Conservation (phyloP, 2,113 vertebrate species). For the Hippopotamus amphibius region DNA sequence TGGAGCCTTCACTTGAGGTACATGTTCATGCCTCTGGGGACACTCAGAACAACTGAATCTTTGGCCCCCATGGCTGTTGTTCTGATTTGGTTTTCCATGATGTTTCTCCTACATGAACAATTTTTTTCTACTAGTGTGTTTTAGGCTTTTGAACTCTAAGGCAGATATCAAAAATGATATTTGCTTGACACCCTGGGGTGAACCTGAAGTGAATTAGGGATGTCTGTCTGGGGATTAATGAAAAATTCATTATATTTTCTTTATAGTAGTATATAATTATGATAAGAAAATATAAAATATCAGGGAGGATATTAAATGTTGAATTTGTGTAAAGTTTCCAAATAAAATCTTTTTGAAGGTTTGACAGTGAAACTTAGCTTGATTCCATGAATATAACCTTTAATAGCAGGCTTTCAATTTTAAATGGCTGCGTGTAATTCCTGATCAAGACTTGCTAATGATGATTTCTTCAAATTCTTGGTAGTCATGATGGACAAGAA, state of each 20-base stretch:
- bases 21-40: neutral
- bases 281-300: slow-evolving; percentile 27
- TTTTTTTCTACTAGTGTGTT: neutral
- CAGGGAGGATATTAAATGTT: neutral
- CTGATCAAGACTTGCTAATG: neutral
- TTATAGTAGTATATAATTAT: neutral
- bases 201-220: neutral
- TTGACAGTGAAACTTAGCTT: slow-evolving; percentile 28
- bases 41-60: neutral
- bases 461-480: slow-evolving; percentile 11
- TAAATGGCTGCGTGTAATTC: neutral
- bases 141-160: neutral
- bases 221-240: neutral
- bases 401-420: slow-evolving; percentile 13
- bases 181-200: neutral
- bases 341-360: neutral
- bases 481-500: neutral
- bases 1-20: neutral
- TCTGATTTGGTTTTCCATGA: neutral
- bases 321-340: neutral
- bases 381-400: slow-evolving; percentile 7
- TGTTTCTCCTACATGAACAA: neutral
- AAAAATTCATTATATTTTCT: neutral
- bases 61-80: neutral
- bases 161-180: neutral